phyloP scores from a whole-genome alignment of 2,113 vertebrate genomes.

The Fregetta grallaria region DNA sequence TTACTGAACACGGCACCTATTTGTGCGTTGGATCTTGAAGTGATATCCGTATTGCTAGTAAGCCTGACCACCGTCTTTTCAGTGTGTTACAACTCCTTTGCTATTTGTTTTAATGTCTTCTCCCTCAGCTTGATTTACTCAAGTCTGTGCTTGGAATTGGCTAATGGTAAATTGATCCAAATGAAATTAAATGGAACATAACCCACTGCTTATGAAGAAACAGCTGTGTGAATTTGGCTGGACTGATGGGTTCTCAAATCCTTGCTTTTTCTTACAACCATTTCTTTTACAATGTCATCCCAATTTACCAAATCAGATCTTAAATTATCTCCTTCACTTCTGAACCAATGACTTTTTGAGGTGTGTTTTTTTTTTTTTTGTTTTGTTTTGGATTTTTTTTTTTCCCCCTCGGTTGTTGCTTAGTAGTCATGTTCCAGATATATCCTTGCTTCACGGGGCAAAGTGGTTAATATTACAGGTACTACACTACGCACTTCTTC shows the following conservation, averaged over 20 bases:
- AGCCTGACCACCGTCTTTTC: neutral
- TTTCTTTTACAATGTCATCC: neutral
- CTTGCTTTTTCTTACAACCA: neutral
- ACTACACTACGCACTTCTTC: neutral
- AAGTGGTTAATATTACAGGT: neutral
- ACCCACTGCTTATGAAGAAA: neutral
- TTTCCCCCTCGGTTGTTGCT: neutral
- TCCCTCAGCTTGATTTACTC: neutral
- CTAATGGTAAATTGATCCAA: neutral
- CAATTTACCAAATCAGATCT: neutral
- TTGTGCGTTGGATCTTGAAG: neutral
- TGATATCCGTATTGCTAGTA: neutral
- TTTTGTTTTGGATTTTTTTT: neutral
- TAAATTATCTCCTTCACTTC: neutral
- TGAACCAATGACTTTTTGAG: neutral
- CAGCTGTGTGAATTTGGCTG: neutral
- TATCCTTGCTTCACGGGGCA: neutral
- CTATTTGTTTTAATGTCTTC: neutral
- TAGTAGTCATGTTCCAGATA: neutral
- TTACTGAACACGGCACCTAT: neutral
- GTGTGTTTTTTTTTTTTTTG: neutral
- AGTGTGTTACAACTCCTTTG: neutral
- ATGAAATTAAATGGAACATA: constrained; percentile 19
- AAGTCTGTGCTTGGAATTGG: neutral
- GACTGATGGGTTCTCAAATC: neutral